Conservation (phyloP, 2,797 vertebrate species). For the Crocodylus rhombifer region DNA sequence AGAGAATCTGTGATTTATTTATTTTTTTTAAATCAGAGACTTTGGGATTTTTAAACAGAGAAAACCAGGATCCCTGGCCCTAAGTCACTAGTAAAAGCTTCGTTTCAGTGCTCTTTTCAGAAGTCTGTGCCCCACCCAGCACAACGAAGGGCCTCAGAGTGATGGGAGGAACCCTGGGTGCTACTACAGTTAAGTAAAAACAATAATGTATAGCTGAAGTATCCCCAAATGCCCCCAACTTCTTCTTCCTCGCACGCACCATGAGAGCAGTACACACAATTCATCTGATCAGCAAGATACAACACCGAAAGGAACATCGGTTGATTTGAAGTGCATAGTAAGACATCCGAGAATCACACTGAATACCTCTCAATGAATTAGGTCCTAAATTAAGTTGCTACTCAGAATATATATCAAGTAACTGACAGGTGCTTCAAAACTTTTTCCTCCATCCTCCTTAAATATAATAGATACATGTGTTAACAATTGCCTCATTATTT, state of each 20-base stretch:
- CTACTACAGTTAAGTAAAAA: neutral
- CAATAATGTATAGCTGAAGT: neutral
- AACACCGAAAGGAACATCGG: neutral
- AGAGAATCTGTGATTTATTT: too few species aligned
- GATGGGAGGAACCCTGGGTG: too few species aligned
- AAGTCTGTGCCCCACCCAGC: too few species aligned
- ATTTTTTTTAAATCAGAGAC: too few species aligned
- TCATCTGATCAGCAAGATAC: neutral
- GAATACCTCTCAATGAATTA: neutral
- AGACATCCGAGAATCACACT: neutral
- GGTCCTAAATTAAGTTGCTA: conserved; percentile 1
- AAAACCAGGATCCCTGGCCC: too few species aligned
- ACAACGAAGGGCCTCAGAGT: too few species aligned
- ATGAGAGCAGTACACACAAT: neutral
- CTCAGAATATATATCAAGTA: neutral
- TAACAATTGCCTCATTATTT: conserved; percentile 3
- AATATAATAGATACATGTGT: neutral
- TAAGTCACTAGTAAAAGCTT: too few species aligned
- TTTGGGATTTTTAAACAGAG: too few species aligned
- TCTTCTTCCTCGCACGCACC: neutral
- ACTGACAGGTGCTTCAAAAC: neutral
- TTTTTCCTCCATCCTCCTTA: neutral
- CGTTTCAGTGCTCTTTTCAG: too few species aligned
- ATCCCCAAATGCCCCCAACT: neutral
- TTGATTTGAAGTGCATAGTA: neutral